Evolutionary conservation across 2,888 invertebrate genomes (phyloP).

Genomic region (Cataglyphis livida): DNA sequence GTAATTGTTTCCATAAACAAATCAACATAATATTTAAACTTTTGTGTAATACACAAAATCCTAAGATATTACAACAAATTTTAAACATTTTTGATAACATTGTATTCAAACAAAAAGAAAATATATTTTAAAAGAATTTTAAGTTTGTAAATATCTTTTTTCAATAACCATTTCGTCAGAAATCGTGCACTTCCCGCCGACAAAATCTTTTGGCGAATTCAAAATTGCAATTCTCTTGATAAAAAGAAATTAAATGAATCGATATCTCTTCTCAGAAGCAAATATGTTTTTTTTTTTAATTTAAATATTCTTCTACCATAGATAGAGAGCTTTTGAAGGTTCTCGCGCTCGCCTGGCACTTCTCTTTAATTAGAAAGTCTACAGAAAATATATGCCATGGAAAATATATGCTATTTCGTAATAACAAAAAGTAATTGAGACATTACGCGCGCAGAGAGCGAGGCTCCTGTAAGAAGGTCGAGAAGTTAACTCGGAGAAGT

Average conservation of each 20-base stretch:
- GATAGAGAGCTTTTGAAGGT: conserved; percentile 3
- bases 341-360: neutral
- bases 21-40: neutral
- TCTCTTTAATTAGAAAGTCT: conserved; percentile 37
- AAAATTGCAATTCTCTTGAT: neutral
- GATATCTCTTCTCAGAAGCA: neutral
- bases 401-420: conserved; percentile 36
- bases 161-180: neutral
- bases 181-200: neutral
- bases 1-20: too few species aligned
- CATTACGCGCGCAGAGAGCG: conserved; percentile 24
- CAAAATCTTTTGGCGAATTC: neutral
- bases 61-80: neutral
- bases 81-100: neutral
- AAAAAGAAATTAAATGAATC: neutral
- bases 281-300: conserved; percentile 1
- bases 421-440: conserved; percentile 49
- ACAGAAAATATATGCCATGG: neutral
- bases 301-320: neutral
- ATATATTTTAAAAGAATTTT: neutral
- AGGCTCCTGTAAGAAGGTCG: conserved; percentile 24
- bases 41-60: neutral
- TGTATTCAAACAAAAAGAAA: neutral
- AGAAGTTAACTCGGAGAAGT: conserved; percentile 17
- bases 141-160: neutral